Evolutionary conservation across 1,140 invertebrate species (phyloP).

Genomic region (Episyrphus balteatus): DNA sequence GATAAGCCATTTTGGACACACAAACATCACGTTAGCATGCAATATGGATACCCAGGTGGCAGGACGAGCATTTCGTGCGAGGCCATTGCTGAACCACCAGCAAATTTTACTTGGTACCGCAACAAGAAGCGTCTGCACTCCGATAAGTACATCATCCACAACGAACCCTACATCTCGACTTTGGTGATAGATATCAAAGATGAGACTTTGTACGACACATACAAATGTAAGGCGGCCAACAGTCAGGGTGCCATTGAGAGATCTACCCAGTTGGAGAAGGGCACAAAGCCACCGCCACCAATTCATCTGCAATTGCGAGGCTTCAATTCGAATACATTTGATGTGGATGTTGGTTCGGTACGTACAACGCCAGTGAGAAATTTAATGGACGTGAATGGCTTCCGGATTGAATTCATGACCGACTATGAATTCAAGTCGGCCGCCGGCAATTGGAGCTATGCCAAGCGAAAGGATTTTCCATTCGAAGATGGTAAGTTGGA

Average conservation of each 20-base stretch:
- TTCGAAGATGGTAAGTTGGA: slow-evolving; percentile 30
- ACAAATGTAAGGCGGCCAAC: slow-evolving; percentile 43
- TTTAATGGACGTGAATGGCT: slow-evolving; percentile 32
- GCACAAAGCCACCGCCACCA: slow-evolving; percentile 40
- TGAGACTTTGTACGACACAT: slow-evolving; percentile 39
- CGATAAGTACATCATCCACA: slow-evolving; percentile 26
- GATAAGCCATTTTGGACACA: slow-evolving; percentile 39
- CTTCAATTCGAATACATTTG: slow-evolving; percentile 35
- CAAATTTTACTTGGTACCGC: slow-evolving; percentile 44
- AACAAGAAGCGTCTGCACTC: slow-evolving; percentile 29
- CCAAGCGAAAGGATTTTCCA: slow-evolving; percentile 25
- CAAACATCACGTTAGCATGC: slow-evolving; percentile 20
- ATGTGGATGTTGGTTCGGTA: slow-evolving; percentile 32
- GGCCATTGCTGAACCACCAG: slow-evolving; percentile 44
- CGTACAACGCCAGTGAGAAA: slow-evolving; percentile 11
- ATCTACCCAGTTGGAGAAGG: slow-evolving; percentile 38
- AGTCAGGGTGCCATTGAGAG: slow-evolving; percentile 40
- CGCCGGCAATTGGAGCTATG: slow-evolving; percentile 32
- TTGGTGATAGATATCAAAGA: slow-evolving; percentile 39
- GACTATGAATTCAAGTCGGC: slow-evolving; percentile 27
- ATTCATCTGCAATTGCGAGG: slow-evolving; percentile 27
- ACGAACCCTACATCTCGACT: slow-evolving; percentile 29
- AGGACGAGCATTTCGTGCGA: slow-evolving; percentile 44
- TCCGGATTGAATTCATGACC: slow-evolving; percentile 31
- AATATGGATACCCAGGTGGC: slow-evolving; percentile 41